Evolutionary conservation across 1,140 invertebrate species (phyloP), one percentile per base, ranked within the genome.

Genomic region (Drusus annulatus): DNA sequence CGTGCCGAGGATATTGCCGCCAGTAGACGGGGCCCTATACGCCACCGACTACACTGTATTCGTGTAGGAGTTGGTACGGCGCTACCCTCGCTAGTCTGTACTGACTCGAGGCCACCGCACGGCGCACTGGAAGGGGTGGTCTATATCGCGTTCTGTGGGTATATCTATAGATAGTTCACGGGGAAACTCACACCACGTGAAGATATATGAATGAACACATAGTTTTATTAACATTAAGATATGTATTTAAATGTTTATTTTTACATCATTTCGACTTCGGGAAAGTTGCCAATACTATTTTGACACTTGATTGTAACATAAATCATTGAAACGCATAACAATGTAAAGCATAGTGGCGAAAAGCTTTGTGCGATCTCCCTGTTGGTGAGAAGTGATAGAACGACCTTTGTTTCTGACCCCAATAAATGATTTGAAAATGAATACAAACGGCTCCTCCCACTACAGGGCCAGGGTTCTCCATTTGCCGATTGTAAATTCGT

Each of bases 1-100:
- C 76, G 76, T 36, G 60, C 54, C 63, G 76, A 63, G 63, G 76
- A 68, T 69, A 56, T 78, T 69, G 51, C 76, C 60, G 45, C 31
- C 63, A 19, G 56, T 25, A 74, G 71, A 74, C 71, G 21, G 71
- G 15, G 19, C 54, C 16, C 15, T 69, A 54, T 23, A 63, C 31
- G 3, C 28, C 23, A 23, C 17, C 7, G 54, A 10, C 19, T 56
- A 13, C 13, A 7, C 5, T 56, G 54, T 21, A 56, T 7, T 36
- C 31, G 6, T 36, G 31, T 45, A 45, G 13, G 36, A 10, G 54
- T 56, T 17, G n/a, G 58, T 60, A 60, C 23, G 23, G 19, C 56
- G 16, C 52, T 54, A 3, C 52, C 17, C 52, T 3, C 54, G 5
- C n/a, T 56, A 56, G 54, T 21, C n/a, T 56, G n/a, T 56, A 56